These are phyloP conservation scores for Dryoscopus gambensis DNA, from an alignment of 2,113 vertebrate genomes.

Conservation along the genomic window DNA sequence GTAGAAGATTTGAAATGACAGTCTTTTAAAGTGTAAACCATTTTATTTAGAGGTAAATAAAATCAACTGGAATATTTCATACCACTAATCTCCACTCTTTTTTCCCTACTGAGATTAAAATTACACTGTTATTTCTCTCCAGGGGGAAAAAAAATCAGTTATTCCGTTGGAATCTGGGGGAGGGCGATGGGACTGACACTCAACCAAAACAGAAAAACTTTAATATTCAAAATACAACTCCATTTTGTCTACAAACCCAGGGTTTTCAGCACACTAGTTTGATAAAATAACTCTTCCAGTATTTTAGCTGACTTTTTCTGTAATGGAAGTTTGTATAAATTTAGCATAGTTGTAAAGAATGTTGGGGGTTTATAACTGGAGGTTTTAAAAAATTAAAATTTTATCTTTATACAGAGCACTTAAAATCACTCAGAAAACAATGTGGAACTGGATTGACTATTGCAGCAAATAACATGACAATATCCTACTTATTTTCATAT, in stretches of 20 bases:
- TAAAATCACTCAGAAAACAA: neutral
- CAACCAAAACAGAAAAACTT: neutral
- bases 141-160: neutral
- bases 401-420: neutral
- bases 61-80: neutral
- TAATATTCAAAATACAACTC: neutral
- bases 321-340: neutral
- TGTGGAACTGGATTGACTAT: neutral
- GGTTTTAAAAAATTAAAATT: neutral
- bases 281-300: neutral
- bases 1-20: neutral
- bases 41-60: neutral
- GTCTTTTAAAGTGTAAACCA: neutral
- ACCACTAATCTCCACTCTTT: neutral
- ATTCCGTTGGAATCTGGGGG: neutral
- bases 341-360: neutral
- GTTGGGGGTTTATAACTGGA: neutral
- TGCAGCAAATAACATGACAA: neutral
- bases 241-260: neutral
- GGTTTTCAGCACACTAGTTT: neutral
- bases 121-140: neutral
- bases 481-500: neutral
- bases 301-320: neutral
- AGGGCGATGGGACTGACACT: fast-evolving
- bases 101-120: neutral